These are phyloP conservation scores for Cryptoleucopteryx plumbea DNA, from an alignment of 2,113 vertebrate species.

Conservation along the genomic window DNA sequence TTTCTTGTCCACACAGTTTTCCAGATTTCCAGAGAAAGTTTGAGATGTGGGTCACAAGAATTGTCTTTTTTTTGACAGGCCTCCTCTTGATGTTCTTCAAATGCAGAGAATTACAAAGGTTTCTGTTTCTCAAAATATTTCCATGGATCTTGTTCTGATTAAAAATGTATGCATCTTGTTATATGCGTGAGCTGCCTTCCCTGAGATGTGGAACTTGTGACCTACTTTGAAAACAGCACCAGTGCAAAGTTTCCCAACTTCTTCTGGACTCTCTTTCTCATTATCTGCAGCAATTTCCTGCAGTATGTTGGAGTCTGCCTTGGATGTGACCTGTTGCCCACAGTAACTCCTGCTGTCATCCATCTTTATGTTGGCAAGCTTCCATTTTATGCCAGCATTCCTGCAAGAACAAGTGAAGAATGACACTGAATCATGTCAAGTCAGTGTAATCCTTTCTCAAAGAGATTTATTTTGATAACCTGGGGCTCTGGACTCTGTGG, in stretches of 20 bases:
- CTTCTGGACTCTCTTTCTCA: neutral
- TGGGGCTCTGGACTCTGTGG: neutral
- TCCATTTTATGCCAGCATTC: neutral
- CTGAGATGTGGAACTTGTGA: neutral
- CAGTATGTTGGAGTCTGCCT: neutral
- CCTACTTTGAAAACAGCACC: neutral
- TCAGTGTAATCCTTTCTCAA: neutral
- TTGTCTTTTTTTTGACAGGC: neutral
- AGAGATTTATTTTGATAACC: constrained; percentile 1
- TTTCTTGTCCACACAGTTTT: neutral
- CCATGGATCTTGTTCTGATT: constrained; percentile 6
- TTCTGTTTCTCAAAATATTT: constrained; percentile 8
- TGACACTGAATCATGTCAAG: neutral
- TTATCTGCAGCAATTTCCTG: neutral
- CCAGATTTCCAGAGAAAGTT: neutral
- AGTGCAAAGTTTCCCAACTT: neutral
- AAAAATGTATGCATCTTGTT: constrained; percentile 5
- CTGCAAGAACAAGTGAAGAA: neutral
- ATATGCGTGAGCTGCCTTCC: neutral
- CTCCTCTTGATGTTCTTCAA: neutral
- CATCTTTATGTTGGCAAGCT: neutral
- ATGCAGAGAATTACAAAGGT: neutral
- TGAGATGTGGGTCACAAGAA: neutral
- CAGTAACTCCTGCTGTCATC: neutral
- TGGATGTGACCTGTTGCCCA: neutral